These are phyloP conservation scores for Megalurothrips usitatus DNA, from an alignment of 2,888 invertebrate species.

Conservation along the genomic window DNA sequence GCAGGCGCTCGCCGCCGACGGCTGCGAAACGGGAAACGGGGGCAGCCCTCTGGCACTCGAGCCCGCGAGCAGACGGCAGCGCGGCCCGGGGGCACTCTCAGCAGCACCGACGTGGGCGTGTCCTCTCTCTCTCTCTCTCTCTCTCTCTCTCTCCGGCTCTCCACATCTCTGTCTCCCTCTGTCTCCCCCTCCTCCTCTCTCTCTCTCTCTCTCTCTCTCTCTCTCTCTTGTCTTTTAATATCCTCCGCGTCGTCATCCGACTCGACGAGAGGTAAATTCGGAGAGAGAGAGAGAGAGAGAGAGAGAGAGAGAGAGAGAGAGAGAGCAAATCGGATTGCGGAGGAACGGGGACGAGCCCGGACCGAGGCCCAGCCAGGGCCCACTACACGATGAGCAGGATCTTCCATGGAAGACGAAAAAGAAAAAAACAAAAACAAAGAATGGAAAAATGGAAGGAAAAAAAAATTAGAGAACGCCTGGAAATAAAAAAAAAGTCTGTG, in stretches of 20 bases:
- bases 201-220: not conserved
- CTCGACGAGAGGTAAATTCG: not conserved
- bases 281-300: not conserved
- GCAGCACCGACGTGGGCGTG: not conserved
- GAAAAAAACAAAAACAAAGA: too few relatives aligned
- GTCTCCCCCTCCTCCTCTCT: not conserved
- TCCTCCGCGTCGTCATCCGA: not conserved
- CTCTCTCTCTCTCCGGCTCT: slow-evolving; percentile 27
- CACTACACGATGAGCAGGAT: too few relatives aligned
- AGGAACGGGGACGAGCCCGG: too few relatives aligned
- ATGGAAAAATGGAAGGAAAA: too few relatives aligned
- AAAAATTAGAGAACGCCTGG: too few relatives aligned
- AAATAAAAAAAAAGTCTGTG: too few relatives aligned
- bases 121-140: not conserved
- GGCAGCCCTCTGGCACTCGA: not conserved
- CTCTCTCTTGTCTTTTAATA: slow-evolving; percentile 8
- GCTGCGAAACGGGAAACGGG: not conserved
- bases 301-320: not conserved
- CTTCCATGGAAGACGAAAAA: too few relatives aligned
- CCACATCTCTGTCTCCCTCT: not conserved
- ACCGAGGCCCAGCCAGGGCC: too few relatives aligned
- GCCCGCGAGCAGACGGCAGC: not conserved
- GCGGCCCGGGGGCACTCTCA: not conserved
- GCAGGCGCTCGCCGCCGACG: not conserved
- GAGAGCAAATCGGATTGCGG: not conserved